Base-by-base conservation (phyloP, 1,140 invertebrate species). In the Drosophila suzukii region DNA sequence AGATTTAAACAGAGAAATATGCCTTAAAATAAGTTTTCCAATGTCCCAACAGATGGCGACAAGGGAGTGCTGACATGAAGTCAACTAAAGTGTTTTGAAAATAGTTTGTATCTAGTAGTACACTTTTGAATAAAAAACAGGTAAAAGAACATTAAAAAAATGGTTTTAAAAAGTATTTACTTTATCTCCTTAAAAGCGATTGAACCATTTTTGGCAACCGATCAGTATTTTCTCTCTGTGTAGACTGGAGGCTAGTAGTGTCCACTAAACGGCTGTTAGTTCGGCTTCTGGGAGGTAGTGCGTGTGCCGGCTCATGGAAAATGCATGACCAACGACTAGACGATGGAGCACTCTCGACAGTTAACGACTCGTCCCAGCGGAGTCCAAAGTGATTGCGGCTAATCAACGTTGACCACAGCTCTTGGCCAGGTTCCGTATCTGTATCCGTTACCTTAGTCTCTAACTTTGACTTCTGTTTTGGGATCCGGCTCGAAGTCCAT, bases 251-350 rank as follows among this genome's bases (percentile, higher is more conserved):
- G 61, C 8, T 44, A 66, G 51, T 49, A 38, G 55, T 71, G 82
- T 83, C 62, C 79, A 83, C 83, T 89, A 88, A 88, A 88, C 83
- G 84, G 63, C 83, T 83, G 81, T 88, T 83, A 89, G 84, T 59
- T 58, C 71, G 67, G 67, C 61, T 62, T 77, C 44, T 56, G 39
- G 43, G 53, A 27, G 51, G 49, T 50, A 41, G 61, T 76, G 53
- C 51, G 57, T 70, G 70, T 59, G 54, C 53, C 50, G 53, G 59
- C 67, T 88, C 83, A 86, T 86, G 84, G 75, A 86, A 86, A 89
- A 86, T 86, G 83, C 83, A 86, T 86, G 84, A 53, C 57, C 75
- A 49, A 44, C 57, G 83, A 66, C 71, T 88, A 88, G 83, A 82
- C 75, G 76, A 65, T 51, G 62, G 63, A 77, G 54, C 63, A 65